Evolutionary conservation across 2,113 vertebrate genomes (phyloP).

Genomic region (Entelurus aequoreus): DNA sequence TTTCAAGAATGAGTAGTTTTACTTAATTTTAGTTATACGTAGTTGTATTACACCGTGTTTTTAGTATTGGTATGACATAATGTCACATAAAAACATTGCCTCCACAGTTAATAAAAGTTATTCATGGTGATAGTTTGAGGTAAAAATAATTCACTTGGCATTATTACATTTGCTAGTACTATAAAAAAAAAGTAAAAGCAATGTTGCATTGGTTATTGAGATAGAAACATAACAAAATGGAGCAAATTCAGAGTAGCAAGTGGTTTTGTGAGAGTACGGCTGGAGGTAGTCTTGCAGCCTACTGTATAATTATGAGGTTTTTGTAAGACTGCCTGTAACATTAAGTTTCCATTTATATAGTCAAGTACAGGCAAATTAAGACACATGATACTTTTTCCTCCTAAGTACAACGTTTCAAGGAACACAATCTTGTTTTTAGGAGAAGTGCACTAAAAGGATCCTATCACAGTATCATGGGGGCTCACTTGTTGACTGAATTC

Average conservation of each 20-base stretch:
- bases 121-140: too few relatives aligned
- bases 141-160: too few relatives aligned
- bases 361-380: slow-evolving; percentile 20
- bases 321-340: slow-evolving; percentile 21
- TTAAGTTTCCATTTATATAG: slow-evolving; percentile 39
- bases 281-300: slow-evolving; percentile 30
- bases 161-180: too few relatives aligned
- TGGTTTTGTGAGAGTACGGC: slow-evolving; percentile 7
- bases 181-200: too few relatives aligned
- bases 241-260: slow-evolving; percentile 1
- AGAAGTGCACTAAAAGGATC: background rate
- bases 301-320: slow-evolving; percentile 51
- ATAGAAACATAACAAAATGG: slow-evolving; percentile 22
- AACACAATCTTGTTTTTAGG: background rate
- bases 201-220: background rate
- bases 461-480: background rate
- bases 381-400: background rate
- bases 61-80: too few relatives aligned
- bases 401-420: slow-evolving; percentile 3
- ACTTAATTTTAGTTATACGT: too few relatives aligned
- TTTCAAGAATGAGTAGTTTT: too few relatives aligned
- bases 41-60: too few relatives aligned
- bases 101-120: too few relatives aligned
- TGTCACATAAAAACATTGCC: too few relatives aligned
- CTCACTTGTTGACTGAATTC: background rate